These are phyloP conservation scores for Atta texana DNA, from an alignment of 1,140 invertebrate species.

Conservation along the genomic window DNA sequence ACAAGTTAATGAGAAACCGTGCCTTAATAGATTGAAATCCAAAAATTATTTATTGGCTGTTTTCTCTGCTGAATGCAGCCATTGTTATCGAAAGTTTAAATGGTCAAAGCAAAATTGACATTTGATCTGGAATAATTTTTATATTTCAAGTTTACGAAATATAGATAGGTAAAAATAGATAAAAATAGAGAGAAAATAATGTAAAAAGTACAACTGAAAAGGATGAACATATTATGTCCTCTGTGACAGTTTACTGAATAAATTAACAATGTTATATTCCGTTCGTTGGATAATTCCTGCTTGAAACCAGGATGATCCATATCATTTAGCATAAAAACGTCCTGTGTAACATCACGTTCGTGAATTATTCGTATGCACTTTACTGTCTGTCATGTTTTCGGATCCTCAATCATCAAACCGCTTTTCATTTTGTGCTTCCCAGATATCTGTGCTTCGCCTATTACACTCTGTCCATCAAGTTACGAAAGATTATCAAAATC, in stretches of 20 bases:
- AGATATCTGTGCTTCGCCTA: conserved; percentile 87
- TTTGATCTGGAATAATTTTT: not conserved
- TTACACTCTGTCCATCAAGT: conserved; percentile 88
- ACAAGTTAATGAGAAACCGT: too few relatives aligned
- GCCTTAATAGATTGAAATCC: not conserved
- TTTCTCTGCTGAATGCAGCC: too few relatives aligned
- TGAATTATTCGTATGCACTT: conserved; percentile 36
- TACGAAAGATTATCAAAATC: conserved; percentile 87
- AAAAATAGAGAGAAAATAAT: not conserved
- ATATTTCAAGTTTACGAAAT: not conserved
- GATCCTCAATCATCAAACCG: conserved; percentile 57
- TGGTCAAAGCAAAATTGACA: not conserved
- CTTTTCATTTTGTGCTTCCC: conserved; percentile 65
- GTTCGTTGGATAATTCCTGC: conserved; percentile 39
- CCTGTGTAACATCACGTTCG: not conserved
- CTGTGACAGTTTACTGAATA: conserved; percentile 8
- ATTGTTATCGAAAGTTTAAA: not conserved
- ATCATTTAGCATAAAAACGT: conserved; percentile 27
- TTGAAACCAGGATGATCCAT: conserved; percentile 44
- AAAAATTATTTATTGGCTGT: not conserved
- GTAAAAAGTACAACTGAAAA: conserved; percentile 17
- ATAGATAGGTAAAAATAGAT: not conserved
- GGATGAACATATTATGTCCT: not conserved
- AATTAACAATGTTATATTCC: conserved; percentile 17
- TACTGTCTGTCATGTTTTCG: conserved; percentile 33